Evolutionary conservation across 1,140 invertebrate species (phyloP).

Genomic region (Calephelis virginiensis): DNA sequence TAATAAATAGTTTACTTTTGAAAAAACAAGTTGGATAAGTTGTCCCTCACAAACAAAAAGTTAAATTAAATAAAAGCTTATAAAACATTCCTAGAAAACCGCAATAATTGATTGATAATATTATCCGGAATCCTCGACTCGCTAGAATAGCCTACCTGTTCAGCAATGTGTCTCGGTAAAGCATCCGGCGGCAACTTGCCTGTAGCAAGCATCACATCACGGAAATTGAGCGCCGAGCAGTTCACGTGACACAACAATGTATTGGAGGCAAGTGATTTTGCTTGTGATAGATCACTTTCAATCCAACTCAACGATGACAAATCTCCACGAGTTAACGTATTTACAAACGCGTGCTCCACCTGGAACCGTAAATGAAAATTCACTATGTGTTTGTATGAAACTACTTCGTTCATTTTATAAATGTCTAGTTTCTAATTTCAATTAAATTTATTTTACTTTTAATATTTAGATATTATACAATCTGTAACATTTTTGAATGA

Average conservation of each 20-base stretch:
- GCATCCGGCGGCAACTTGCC: conserved; percentile 97
- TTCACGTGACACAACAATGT: conserved; percentile 90
- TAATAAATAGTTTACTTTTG: no score
- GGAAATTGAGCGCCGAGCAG: conserved; percentile 97
- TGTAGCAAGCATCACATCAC: conserved; percentile 97
- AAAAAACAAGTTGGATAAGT: no score
- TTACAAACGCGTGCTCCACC: conserved; percentile 95
- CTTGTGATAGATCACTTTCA: conserved; percentile 86
- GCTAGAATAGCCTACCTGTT: conserved; percentile 49
- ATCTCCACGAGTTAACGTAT: conserved; percentile 93
- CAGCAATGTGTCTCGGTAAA: conserved; percentile 91
- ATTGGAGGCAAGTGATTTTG: conserved; percentile 42
- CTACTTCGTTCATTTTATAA: no score
- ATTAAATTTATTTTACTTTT: no score
- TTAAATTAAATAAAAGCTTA: no score
- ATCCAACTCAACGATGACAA: conserved; percentile 96
- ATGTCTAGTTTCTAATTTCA: no score
- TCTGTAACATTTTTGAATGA: no score
- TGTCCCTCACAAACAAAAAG: no score
- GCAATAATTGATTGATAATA: background rate
- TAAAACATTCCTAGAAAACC: no score
- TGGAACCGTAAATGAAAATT: conserved; percentile 30
- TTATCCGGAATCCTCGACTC: background rate
- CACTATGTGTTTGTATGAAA: no score
- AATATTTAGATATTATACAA: no score